These are phyloP conservation scores for Crocidura indochinensis DNA, from an alignment of 2,797 vertebrate genomes.

Conservation along the genomic window DNA sequence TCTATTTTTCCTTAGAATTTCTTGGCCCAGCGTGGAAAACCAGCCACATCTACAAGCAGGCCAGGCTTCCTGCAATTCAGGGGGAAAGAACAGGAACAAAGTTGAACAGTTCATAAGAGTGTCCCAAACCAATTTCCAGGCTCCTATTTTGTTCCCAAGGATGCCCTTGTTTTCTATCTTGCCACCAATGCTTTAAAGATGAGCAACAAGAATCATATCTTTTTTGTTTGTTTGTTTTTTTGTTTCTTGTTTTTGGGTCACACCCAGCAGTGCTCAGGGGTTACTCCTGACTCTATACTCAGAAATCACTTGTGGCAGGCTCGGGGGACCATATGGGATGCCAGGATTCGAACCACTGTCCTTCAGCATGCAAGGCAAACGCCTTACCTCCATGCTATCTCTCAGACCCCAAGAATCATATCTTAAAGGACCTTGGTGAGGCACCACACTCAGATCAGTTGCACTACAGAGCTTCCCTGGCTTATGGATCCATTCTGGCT, in stretches of 20 bases:
- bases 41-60: background rate
- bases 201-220: background rate
- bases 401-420: too few species aligned
- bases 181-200: background rate
- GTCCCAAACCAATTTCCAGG: background rate
- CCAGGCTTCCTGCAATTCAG: background rate
- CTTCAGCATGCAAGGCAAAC: too few species aligned
- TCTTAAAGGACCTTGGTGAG: too few species aligned
- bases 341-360: too few species aligned
- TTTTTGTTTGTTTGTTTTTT: too few species aligned
- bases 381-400: too few species aligned
- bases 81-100: background rate
- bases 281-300: too few species aligned
- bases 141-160: background rate
- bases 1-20: slow-evolving; percentile 88
- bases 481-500: background rate
- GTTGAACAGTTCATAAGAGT: background rate
- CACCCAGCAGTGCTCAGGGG: too few species aligned
- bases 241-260: too few species aligned
- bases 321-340: too few species aligned
- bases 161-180: background rate
- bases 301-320: too few species aligned
- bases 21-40: background rate
- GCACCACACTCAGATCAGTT: background rate
- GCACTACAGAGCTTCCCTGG: background rate